These are phyloP conservation scores for Macrotrachela quadricornifera DNA, from an alignment of 1,140 invertebrate genomes.

Conservation along the genomic window DNA sequence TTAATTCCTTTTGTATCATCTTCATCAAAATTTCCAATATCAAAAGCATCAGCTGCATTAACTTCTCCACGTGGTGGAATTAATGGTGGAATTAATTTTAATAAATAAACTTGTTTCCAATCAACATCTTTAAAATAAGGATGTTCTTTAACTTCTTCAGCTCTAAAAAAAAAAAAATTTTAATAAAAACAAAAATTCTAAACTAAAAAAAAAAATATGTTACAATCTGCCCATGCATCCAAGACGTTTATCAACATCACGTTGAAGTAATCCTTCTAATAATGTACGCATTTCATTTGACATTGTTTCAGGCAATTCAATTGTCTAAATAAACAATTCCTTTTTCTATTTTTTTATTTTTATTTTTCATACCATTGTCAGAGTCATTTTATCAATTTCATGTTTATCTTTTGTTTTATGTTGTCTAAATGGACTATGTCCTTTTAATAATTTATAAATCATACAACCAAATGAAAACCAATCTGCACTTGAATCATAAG, in stretches of 20 bases:
- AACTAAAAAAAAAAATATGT: no score
- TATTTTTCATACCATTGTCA: constrained; percentile 59
- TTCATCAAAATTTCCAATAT: constrained; percentile 98
- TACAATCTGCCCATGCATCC: constrained; percentile 53
- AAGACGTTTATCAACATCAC: constrained; percentile 80
- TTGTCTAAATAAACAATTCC: no score
- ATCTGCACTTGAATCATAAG: constrained; percentile 95
- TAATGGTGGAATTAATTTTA: constrained; percentile 88
- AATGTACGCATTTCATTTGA: constrained; percentile 66
- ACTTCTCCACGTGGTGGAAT: constrained; percentile 95
- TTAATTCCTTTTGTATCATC: constrained; percentile 99
- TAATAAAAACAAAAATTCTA: no score
- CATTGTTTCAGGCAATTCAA: constrained; percentile 90
- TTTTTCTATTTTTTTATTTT: no score
- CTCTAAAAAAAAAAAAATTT: constrained; percentile 36
- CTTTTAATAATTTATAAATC: constrained; percentile 96
- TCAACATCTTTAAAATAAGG: constrained; percentile 88
- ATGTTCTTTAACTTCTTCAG: constrained; percentile 90
- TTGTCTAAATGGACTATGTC: constrained; percentile 94
- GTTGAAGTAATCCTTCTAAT: constrained; percentile 68
- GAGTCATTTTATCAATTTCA: constrained; percentile 96
- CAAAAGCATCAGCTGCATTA: constrained; percentile 97
- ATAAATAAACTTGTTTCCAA: constrained; percentile 92
- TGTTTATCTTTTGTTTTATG: constrained; percentile 99
- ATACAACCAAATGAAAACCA: constrained; percentile 99